Evolutionary conservation across 2,797 vertebrate genomes (phyloP), one percentile per base, ranked within the genome.

Genomic region (Scolopax bukidnonensis): DNA sequence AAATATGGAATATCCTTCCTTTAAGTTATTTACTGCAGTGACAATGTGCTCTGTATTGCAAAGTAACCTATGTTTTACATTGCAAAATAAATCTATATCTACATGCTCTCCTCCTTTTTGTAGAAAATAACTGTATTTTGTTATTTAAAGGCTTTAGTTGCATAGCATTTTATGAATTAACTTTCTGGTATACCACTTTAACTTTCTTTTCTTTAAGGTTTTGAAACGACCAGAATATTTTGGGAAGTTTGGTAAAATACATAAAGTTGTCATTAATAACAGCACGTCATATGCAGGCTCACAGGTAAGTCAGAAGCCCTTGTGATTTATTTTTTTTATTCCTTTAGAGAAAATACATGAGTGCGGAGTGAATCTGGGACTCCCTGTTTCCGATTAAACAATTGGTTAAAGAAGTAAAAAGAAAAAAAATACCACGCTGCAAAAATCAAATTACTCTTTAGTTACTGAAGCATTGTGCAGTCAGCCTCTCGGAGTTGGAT

Each of bases 241-340:
- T 98, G 99, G 99, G 93, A 99, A 99, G 98, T 99, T 99, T 97
- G 99, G 99, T 96, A 99, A 99, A 99, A 99, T 99, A 98, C 99
- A 99, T 98, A 99, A 99, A 99, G 99, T 99, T 98, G 99, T 99
- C 91, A 99, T 99, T 98, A 99, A 99, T 98, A 99, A 99, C 98
- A 99, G 99, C 98, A 99, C 99, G 95, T 99, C 99, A 90, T 99
- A 99, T 93, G 99, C 99, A 95, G 99, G 99, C 98, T 99, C 99
- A 98, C 99, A 99, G 99, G 99, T 99, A 97, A 98, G 98, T 89
- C 64, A 74, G 78, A 67, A n/a, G 16, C n/a, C 56, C 63, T 96
- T 64, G 63, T 57, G 38, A 36, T 74, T 93, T 90, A 32, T 84
- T 10, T 2, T 93, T 19, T 47, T 47, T 8, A 41, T 77, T 24